A percentile compares a stretch with the other conserved stretches of the same genome.
Conservation (phyloP, 2,888 invertebrate species). For the Xestia rhomboidea region DNA sequence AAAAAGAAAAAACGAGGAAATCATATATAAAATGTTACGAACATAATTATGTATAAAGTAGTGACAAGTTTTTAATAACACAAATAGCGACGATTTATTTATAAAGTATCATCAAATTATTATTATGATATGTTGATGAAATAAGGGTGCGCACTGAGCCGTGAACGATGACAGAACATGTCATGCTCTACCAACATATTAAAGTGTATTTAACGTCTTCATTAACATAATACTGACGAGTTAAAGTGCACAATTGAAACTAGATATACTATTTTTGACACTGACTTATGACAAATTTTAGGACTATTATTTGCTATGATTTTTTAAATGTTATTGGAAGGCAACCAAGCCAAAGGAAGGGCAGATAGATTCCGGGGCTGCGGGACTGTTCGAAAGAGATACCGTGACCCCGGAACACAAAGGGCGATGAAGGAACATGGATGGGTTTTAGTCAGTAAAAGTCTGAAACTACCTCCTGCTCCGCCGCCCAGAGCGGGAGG, state of each 20-base stretch:
- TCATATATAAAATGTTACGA: background rate
- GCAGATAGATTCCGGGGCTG: no score
- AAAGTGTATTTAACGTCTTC: conserved; percentile 28
- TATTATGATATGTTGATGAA: conserved; percentile 14
- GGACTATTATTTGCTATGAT: background rate
- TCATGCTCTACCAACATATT: conserved; percentile 27
- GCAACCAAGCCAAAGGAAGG: background rate
- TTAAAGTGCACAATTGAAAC: background rate
- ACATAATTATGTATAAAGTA: background rate
- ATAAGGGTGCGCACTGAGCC: conserved; percentile 47
- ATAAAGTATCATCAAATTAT: background rate
- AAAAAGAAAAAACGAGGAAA: no score
- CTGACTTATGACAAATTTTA: background rate
- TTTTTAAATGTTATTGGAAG: background rate
- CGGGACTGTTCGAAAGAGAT: no score
- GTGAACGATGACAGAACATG: conserved; percentile 27
- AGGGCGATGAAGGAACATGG: no score
- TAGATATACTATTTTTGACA: background rate
- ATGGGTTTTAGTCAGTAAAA: no score
- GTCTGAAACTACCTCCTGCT: no score
- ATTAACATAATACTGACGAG: conserved; percentile 33
- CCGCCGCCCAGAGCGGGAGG: no score
- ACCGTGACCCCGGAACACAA: no score
- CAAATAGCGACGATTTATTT: background rate
- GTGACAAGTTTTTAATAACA: background rate